Evolutionary conservation across 2,797 vertebrate species (phyloP), one percentile per base, ranked within the genome.

Genomic region (Myotis daubentonii): DNA sequence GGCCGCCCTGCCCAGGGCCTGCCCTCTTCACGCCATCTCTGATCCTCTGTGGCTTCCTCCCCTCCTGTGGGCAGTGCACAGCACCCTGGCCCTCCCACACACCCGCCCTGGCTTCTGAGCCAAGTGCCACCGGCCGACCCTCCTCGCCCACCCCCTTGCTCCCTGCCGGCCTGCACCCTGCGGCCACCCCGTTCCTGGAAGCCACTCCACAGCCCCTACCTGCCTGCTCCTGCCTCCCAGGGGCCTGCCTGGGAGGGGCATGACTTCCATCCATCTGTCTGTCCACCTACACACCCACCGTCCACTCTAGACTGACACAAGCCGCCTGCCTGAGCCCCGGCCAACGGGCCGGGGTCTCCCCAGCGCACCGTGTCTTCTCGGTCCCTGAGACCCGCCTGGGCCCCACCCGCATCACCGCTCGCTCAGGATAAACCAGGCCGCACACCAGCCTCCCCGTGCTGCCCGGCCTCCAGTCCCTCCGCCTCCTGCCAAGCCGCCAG

Each of bases 341-440:
- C 28, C 70, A 65, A 16, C 10, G 2, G 36, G 60, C 33, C 12
- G 1, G 25, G 1, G 4, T n/a, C 76, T 75, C 47, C n/a, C 0
- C 0, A 33, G 11, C 0, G 20, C 1, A 8, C 9, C 3, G n/a
- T 0, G 17, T 33, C 30, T 16, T 12, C 25, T 78, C 25, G 1
- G 0, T 22, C 30, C 83, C 55, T 25, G 20, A 66, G 30, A 17
- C 74, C 75, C 1, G 8, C 4, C 80, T 22, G 9, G 16, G 70
- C 75, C 16, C 15, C 11, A n/a, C 25, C 36, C 28, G 44, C 1
- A 16, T 19, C 41, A 23, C 36, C 41, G 70, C 30, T 36, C 3
- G 1, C 17, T 41, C 47, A 8, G 16, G 22, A 30, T 30, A 38
- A 33, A 33, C 51, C n/a, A 47, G 47, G 49, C 15, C 22, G 47